Evolutionary conservation across 1,140 invertebrate species (phyloP).

Genomic region (Apocrypta bakeri): DNA sequence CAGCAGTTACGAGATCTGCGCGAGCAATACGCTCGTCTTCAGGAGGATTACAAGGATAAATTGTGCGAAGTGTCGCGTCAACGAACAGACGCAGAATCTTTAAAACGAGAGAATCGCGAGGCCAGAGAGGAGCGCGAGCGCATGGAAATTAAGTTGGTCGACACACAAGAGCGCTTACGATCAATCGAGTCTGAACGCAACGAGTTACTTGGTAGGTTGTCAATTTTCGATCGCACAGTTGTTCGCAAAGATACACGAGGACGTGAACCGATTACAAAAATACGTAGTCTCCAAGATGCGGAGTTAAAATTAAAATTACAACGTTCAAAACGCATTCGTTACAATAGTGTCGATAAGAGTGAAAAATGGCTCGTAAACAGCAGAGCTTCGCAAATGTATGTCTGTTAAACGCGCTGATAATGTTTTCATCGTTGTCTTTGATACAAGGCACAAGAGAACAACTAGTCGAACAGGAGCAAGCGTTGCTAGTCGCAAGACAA

Average conservation of each 20-base stretch:
- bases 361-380: no score
- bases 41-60: constrained; percentile 77
- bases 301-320: no score
- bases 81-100: constrained; percentile 72
- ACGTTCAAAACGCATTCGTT: no score
- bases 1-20: constrained; percentile 72
- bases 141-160: constrained; percentile 75
- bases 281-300: no score
- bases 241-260: not conserved
- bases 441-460: constrained; percentile 77
- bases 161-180: constrained; percentile 69
- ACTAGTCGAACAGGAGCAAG: constrained; percentile 79
- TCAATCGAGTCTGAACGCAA: constrained; percentile 64
- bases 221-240: not conserved
- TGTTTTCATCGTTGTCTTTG: not conserved
- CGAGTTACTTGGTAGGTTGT: constrained; percentile 59
- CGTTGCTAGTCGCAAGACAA: constrained; percentile 77
- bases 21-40: constrained; percentile 75
- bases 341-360: no score
- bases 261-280: no score
- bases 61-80: constrained; percentile 75
- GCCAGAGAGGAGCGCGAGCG: constrained; percentile 73
- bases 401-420: not conserved
- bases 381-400: not conserved
- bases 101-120: constrained; percentile 73